These are phyloP conservation scores for Poicephalus gulielmi DNA, from an alignment of 2,113 vertebrate genomes.

Conservation along the genomic window DNA sequence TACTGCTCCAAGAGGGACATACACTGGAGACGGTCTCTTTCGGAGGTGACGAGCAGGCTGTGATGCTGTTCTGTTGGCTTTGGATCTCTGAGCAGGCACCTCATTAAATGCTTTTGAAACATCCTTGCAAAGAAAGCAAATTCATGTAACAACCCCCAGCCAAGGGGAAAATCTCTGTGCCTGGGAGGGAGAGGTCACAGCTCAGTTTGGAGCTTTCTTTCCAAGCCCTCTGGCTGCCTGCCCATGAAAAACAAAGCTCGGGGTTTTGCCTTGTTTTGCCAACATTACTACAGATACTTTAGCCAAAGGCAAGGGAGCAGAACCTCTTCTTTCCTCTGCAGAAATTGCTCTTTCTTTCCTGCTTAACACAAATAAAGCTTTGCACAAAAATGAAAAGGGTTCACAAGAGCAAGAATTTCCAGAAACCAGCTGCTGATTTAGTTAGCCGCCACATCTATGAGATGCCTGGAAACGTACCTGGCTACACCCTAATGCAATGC, in stretches of 20 bases:
- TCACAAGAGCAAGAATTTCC: background rate
- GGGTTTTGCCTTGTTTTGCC: background rate
- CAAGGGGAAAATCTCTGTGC: background rate
- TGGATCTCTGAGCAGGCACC: background rate
- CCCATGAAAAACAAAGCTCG: background rate
- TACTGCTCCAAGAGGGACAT: background rate
- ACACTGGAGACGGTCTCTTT: no score
- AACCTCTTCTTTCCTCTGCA: background rate
- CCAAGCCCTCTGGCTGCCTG: background rate
- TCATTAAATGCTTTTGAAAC: background rate
- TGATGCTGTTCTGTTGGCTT: background rate
- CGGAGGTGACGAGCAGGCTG: background rate
- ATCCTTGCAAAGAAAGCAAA: background rate
- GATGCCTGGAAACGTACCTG: background rate
- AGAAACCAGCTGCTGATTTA: background rate
- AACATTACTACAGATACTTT: background rate
- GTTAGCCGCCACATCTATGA: background rate
- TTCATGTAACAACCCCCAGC: background rate
- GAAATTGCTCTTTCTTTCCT: background rate
- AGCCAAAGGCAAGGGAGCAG: background rate
- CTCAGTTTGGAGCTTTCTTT: background rate
- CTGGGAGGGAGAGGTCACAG: background rate
- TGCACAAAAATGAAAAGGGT: background rate
- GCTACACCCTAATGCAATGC: rapidly evolving
- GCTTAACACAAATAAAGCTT: background rate